Evolutionary conservation across 2,888 invertebrate genomes (phyloP).

Genomic region (Himalopsyche anomala): DNA sequence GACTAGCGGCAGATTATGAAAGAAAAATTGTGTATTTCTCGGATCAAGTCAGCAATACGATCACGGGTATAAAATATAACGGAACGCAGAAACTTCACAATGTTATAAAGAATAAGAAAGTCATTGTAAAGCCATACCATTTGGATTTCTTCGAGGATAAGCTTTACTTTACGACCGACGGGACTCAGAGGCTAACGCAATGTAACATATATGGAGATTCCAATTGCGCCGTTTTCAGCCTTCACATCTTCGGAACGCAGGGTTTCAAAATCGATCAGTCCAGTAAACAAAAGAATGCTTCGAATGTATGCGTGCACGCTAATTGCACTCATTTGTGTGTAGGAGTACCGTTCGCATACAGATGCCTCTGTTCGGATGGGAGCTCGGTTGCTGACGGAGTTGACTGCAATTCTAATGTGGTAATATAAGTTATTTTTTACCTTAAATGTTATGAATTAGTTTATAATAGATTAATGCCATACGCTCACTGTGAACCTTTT

Average conservation of each 20-base stretch:
- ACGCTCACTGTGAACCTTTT: too few species aligned
- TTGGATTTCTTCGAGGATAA: conserved; percentile 86
- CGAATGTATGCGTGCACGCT: conserved; percentile 75
- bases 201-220: conserved; percentile 78
- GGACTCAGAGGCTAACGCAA: conserved; percentile 77
- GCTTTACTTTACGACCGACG: conserved; percentile 82
- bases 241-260: conserved; percentile 73
- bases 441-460: too few species aligned
- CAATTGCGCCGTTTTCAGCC: conserved; percentile 73
- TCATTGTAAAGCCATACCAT: conserved; percentile 78
- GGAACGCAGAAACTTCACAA: conserved; percentile 71
- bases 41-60: conserved; percentile 78
- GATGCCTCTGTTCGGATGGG: conserved; percentile 79
- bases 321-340: conserved; percentile 81
- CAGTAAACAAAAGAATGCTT: conserved; percentile 75
- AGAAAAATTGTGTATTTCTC: conserved; percentile 84
- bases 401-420: conserved; percentile 23
- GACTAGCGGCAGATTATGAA: conserved; percentile 74
- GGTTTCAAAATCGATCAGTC: conserved; percentile 76
- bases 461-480: too few species aligned
- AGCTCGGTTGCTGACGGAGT: conserved; percentile 63
- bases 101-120: conserved; percentile 72
- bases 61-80: conserved; percentile 76
- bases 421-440: conserved; percentile 8
- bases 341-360: conserved; percentile 72